Evolutionary conservation across 2,797 vertebrate genomes (phyloP).

Genomic region (Onychomys arenicola): DNA sequence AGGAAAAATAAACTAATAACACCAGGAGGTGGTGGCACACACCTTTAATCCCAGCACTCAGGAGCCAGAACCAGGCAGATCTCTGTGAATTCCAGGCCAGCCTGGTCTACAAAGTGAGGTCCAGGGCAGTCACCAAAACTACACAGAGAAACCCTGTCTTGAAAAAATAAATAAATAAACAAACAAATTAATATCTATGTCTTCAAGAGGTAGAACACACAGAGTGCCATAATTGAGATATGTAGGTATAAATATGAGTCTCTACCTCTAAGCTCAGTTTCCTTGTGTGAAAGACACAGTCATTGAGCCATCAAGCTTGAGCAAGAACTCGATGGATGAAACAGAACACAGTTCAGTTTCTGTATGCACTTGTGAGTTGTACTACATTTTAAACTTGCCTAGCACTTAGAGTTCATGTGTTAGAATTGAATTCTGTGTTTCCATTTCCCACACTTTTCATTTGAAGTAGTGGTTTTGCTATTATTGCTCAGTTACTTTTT

Average conservation of each 20-base stretch:
- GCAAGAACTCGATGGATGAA: background rate
- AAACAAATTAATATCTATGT: background rate
- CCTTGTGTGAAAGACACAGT: background rate
- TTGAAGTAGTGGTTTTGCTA: background rate
- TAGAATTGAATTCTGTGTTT: background rate
- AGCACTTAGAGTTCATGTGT: conserved; percentile 10
- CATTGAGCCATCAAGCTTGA: background rate
- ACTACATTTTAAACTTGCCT: background rate
- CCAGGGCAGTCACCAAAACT: no score
- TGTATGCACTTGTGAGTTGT: background rate
- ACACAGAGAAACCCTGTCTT: no score
- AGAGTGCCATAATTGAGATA: background rate
- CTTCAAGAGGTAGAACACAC: background rate
- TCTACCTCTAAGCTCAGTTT: background rate
- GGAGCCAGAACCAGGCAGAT: no score
- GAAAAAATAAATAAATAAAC: no score
- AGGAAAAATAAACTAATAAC: conserved; percentile 23
- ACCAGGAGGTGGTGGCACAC: no score
- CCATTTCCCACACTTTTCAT: background rate
- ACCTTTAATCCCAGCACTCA: no score
- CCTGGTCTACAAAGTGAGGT: no score
- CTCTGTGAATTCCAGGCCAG: no score
- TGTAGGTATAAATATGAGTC: background rate
- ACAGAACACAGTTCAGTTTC: background rate
- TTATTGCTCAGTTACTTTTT: background rate